These are phyloP conservation scores for Cydia fagiglandana DNA, from an alignment of 1,140 invertebrate genomes.

Conservation along the genomic window DNA sequence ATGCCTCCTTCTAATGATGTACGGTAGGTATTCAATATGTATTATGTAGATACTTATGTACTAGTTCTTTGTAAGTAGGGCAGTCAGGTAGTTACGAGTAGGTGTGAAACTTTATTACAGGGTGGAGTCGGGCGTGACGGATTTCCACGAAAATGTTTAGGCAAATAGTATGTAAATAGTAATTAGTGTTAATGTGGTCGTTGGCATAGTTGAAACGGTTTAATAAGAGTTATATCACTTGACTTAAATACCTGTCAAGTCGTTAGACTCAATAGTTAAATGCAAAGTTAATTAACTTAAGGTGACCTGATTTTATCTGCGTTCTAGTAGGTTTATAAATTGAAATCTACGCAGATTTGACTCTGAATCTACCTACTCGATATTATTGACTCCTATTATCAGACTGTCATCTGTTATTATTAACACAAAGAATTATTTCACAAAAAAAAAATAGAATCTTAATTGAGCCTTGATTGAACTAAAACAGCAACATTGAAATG, in stretches of 20 bases:
- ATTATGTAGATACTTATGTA: neutral
- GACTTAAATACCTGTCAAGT: neutral
- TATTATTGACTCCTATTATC: too few relatives aligned
- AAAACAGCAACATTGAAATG: neutral
- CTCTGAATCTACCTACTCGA: too few relatives aligned
- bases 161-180: neutral
- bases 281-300: slow-evolving; percentile 21
- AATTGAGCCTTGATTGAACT: neutral
- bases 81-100: neutral
- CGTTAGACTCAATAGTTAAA: neutral
- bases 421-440: too few relatives aligned
- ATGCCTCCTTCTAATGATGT: neutral
- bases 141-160: neutral
- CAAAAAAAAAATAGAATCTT: neutral
- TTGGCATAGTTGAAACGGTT: slow-evolving; percentile 1
- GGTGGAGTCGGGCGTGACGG: neutral
- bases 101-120: neutral
- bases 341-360: too few relatives aligned
- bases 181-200: neutral
- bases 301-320: neutral
- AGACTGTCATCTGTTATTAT: too few relatives aligned
- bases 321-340: neutral
- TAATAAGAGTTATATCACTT: slow-evolving; percentile 5
- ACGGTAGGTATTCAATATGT: too few relatives aligned
- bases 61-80: neutral